Evolutionary conservation across 1,140 invertebrate genomes (phyloP), one percentile per base, ranked within the genome.

Genomic region (Thaumatotibia leucotreta): DNA sequence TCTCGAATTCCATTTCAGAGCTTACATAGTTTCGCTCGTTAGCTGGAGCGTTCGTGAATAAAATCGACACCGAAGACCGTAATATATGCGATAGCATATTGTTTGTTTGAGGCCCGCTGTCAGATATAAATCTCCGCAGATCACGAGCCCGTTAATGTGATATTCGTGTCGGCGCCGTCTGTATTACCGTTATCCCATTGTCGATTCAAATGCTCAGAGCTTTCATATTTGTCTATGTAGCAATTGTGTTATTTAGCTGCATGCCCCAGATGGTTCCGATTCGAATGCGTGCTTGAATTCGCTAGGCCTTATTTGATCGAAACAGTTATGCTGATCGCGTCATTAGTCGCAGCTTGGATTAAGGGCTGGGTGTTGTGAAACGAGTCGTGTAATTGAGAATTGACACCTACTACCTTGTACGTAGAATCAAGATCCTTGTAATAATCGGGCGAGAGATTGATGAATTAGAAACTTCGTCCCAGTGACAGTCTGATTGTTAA

Each of bases 121-220:
- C 77, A 83, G 82, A 84, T 86, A 89, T 86, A 88, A 86, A 89
- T 88, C 81, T 84, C 76, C 71, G 70, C 67, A 81, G 86, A 88
- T 90, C 86, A 87, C 84, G 85, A 88, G 84, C 77, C 84, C 71
- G 80, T 83, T 87, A 90, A 89, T 89, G 85, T 86, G 82, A 86
- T 85, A 88, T 86, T 89, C 82, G 86, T 88, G 86, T 88, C 86
- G 86, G 80, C 83, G 82, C 79, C 74, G 79, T 78, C 78, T 77
- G 66, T 74, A 69, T 80, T 80, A 80, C 88, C 82, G 88, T 88
- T 90, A 90, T 66, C 63, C 80, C 69, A 85, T 88, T 89, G 86
- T 88, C 77, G 77, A 84, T 84, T 84, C 79, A 79, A 87, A 84
- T 82, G 76, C 73, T 72, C 74, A 32, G 73, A 70, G 74, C 81